Percentiles rank a stretch among this genome's conserved stretches.
Evolutionary conservation across 2,797 vertebrate species (phyloP).

Genomic region (Phoeniculus purpureus): DNA sequence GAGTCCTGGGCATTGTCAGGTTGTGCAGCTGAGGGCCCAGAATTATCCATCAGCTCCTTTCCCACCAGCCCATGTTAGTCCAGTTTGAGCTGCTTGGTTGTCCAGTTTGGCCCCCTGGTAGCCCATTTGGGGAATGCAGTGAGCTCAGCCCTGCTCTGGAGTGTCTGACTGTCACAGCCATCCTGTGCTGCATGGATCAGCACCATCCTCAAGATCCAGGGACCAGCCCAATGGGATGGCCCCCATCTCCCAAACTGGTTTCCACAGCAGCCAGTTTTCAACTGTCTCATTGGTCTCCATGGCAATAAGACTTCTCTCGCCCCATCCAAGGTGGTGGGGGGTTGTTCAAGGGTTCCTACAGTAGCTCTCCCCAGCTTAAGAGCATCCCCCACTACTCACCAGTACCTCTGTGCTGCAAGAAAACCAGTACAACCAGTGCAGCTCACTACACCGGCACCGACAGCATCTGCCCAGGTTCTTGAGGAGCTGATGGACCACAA

Average conservation of each 20-base stretch:
- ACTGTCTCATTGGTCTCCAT: not conserved
- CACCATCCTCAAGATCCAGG: accelerated
- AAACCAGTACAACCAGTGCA: not conserved
- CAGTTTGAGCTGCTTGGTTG: not conserved
- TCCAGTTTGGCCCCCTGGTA: not conserved
- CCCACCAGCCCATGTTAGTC: accelerated
- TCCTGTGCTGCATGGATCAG: accelerated
- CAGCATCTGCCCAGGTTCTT: accelerated
- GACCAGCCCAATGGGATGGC: not conserved
- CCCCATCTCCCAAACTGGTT: not conserved
- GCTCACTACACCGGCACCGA: accelerated
- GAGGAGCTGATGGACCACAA: not conserved
- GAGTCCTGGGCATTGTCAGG: not conserved
- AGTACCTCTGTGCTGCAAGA: not conserved
- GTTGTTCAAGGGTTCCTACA: not conserved
- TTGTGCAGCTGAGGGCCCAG: not conserved
- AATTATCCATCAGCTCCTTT: not conserved
- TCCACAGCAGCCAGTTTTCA: not conserved
- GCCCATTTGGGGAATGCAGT: not conserved
- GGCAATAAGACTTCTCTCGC: not conserved
- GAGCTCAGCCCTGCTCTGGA: not conserved
- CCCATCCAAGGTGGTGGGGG: not conserved
- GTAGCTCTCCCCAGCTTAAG: not conserved
- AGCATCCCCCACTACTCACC: not conserved
- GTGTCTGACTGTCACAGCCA: accelerated